Conservation (phyloP, 2,888 invertebrate genomes). For the Notocelia uddmanniana region DNA sequence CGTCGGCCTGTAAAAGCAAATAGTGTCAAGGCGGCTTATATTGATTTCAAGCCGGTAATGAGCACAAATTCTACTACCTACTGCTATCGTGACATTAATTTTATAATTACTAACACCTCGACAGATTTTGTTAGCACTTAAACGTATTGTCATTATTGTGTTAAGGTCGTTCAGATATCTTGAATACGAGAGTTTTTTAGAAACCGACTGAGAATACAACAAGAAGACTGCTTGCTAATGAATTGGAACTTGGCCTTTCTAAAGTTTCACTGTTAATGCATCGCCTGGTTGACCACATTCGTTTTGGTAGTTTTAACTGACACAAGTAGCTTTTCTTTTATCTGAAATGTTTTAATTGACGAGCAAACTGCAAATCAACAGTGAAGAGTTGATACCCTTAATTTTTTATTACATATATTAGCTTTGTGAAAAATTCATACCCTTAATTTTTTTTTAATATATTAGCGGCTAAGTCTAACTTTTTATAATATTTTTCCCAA, state of each 20-base stretch:
- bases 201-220: constrained; percentile 46
- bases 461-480: background rate
- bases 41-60: constrained; percentile 77
- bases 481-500: background rate
- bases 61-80: constrained; percentile 59
- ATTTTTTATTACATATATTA: no score
- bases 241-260: constrained; percentile 53
- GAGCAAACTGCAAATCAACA: no score
- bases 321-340: constrained; percentile 7
- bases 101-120: constrained; percentile 44
- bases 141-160: constrained; percentile 30
- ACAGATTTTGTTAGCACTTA: constrained; percentile 22
- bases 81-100: constrained; percentile 53
- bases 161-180: constrained; percentile 35
- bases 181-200: constrained; percentile 41
- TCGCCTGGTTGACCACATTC: constrained; percentile 51
- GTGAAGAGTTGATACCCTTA: background rate
- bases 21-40: constrained; percentile 79
- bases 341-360: background rate
- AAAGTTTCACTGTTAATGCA: constrained; percentile 53
- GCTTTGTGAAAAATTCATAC: no score
- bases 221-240: constrained; percentile 50
- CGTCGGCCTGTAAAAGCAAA: constrained; percentile 73
- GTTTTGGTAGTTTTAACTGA: constrained; percentile 47
- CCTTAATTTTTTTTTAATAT: no score